Evolutionary conservation across 2,113 vertebrate genomes (phyloP).

Genomic region (Cyanoliseus patagonus): DNA sequence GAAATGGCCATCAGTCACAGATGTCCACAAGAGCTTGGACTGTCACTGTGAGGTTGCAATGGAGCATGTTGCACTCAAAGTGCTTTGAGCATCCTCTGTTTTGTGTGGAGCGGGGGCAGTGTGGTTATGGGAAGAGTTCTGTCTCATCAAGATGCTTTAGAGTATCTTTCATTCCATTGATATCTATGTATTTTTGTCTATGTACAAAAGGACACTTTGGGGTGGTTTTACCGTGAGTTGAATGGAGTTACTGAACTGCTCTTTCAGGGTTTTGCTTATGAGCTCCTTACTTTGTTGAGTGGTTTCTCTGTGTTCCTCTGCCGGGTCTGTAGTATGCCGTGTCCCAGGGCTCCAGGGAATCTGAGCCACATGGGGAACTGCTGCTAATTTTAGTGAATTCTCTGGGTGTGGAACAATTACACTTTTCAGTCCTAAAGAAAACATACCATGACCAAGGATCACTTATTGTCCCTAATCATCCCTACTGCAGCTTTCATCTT

Average conservation of each 20-base stretch:
- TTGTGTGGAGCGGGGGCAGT: rapidly evolving
- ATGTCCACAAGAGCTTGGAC: rapidly evolving
- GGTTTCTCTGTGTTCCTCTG: background rate
- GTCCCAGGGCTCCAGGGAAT: background rate
- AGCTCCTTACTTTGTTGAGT: background rate
- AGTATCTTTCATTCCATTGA: background rate
- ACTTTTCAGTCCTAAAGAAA: background rate
- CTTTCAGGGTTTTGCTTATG: background rate
- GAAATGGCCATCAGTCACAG: background rate
- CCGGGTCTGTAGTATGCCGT: rapidly evolving
- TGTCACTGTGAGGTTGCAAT: rapidly evolving
- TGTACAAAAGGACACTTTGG: background rate
- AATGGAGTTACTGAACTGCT: background rate
- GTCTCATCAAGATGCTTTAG: background rate
- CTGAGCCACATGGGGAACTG: background rate
- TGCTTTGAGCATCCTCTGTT: background rate
- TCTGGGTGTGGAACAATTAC: background rate
- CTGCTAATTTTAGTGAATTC: background rate
- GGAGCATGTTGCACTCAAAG: background rate
- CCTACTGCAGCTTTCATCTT: background rate
- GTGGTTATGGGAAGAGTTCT: background rate
- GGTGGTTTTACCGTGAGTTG: background rate
- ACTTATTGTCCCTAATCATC: background rate
- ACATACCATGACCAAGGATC: background rate
- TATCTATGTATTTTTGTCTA: background rate